Evolutionary conservation across 2,113 vertebrate genomes (phyloP).

Genomic region (Crypturellus undulatus): DNA sequence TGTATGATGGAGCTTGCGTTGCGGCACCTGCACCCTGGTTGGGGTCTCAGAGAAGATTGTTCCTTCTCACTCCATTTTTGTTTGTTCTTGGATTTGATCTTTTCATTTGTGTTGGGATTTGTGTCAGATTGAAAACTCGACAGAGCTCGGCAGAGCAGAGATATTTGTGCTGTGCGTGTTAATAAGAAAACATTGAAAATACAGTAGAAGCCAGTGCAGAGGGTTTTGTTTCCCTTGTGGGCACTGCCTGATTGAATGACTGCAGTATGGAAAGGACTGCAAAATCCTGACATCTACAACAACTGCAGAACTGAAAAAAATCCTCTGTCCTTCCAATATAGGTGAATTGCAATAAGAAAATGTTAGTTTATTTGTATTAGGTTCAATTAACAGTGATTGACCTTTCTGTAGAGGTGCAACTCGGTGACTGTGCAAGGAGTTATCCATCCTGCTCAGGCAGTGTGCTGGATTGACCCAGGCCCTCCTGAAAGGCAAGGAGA

Average conservation of each 20-base stretch:
- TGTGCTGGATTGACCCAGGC: neutral
- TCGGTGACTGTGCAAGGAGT: neutral
- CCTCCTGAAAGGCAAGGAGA: neutral
- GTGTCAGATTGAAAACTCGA: neutral
- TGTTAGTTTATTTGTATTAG: neutral
- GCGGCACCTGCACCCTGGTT: neutral
- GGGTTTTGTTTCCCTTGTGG: neutral
- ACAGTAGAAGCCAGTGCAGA: accelerated
- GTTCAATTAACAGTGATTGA: neutral
- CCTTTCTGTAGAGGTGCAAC: neutral
- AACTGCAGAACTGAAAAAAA: neutral
- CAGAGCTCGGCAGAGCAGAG: neutral
- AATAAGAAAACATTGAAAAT: neutral
- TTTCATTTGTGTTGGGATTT: neutral
- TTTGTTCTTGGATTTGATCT: neutral
- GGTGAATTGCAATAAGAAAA: neutral
- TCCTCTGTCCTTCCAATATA: neutral
- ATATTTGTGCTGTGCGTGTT: accelerated
- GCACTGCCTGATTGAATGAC: neutral
- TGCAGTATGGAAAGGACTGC: neutral
- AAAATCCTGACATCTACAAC: neutral
- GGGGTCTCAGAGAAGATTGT: neutral
- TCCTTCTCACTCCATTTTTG: neutral
- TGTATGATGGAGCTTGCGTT: accelerated
- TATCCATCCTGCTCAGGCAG: neutral